Evolutionary conservation across 2,113 vertebrate species (phyloP).

Genomic region (Danio rerio): GRCz12tu NC_133187.1:32441001-32441500

Average conservation of each 20-base stretch:
- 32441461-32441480: background rate
- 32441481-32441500: background rate
- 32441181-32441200: background rate
- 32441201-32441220: background rate
- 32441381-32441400: background rate
- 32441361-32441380: conserved; percentile 27
- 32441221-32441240: conserved; percentile 31
- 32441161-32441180: background rate
- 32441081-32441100: no score
- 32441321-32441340: conserved; percentile 38
- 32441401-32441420: background rate
- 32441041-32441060: conserved; percentile 41
- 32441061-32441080: background rate
- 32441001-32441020: conserved; percentile 30
- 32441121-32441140: background rate
- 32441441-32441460: no score
- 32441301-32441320: conserved; percentile 44
- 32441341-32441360: conserved; percentile 29
- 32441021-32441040: conserved; percentile 36
- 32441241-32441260: conserved; percentile 42
- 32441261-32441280: conserved; percentile 41
- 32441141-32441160: background rate
- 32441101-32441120: no score
- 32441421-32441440: background rate
- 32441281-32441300: conserved; percentile 27